Evolutionary conservation across 1,140 invertebrate species (phyloP).

Genomic region (Lysiphlebus fabarum): DNA sequence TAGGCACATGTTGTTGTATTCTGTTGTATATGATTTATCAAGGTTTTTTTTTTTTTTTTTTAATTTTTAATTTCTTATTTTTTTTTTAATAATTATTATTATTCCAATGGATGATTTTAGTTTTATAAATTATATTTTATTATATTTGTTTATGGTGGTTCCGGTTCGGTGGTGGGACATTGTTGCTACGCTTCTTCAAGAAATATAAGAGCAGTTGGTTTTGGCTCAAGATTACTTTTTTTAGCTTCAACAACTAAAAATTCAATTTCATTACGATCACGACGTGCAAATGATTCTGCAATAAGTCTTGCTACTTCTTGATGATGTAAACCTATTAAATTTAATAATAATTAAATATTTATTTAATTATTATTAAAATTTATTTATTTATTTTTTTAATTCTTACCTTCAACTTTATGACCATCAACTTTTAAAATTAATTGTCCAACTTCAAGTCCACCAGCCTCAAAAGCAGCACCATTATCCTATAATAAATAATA

Average conservation of each 20-base stretch:
- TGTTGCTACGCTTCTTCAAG: slow-evolving; percentile 81
- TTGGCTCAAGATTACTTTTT: slow-evolving; percentile 84
- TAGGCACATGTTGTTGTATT: too few species aligned
- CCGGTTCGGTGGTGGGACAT: slow-evolving; percentile 53
- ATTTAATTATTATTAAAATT: background rate
- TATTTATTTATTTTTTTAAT: background rate
- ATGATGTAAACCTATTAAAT: slow-evolving; percentile 59
- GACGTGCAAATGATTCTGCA: slow-evolving; percentile 82
- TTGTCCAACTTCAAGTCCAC: slow-evolving; percentile 88
- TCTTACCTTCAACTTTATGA: slow-evolving; percentile 77
- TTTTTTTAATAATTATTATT: background rate
- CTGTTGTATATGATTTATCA: too few species aligned
- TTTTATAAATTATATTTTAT: slow-evolving; percentile 5
- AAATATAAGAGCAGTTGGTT: slow-evolving; percentile 82
- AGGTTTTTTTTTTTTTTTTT: background rate
- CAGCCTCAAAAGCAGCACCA: slow-evolving; percentile 88
- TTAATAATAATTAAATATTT: slow-evolving; percentile 16
- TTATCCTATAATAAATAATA: slow-evolving; percentile 68
- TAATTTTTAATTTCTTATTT: slow-evolving; percentile 1
- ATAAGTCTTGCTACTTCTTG: slow-evolving; percentile 85
- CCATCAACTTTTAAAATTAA: slow-evolving; percentile 91
- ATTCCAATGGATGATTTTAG: too few species aligned
- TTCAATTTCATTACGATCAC: slow-evolving; percentile 82
- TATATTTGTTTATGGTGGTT: slow-evolving; percentile 44
- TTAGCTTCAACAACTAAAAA: slow-evolving; percentile 87